Evolutionary conservation across 2,113 vertebrate species (phyloP), one percentile per base, ranked within the genome.

Genomic region (Chaenocephalus aceratus): DNA sequence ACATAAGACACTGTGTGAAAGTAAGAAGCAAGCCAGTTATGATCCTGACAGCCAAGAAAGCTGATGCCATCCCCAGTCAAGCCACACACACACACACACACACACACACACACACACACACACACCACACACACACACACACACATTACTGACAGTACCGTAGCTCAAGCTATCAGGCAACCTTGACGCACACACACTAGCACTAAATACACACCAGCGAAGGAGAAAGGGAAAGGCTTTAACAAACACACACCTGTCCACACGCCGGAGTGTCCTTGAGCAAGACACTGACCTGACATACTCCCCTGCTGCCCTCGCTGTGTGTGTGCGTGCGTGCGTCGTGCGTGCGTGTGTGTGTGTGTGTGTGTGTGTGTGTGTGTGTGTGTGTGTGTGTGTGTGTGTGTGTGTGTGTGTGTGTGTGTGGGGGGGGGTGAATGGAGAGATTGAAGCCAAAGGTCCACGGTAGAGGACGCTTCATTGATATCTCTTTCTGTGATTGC

Each of bases 141-240:
- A 69, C 66, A 66, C 2, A 68, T 46, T 53, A 51, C 60, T 80
- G 76, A 74, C 56, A 67, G 34, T 67, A 61, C 75, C 81, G 64
- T 48, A 78, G 70, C 78, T 79, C 63, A 49, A 54, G 75, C 77
- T 86, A 75, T 87, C 56, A 78, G 30, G 70, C 14, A 66, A 52
- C 72, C 79, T 68, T 80, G 69, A 83, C 72, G 79, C 66, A 77
- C 63, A 65, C 41, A 80, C 61, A 75, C 14, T 23, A 30, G 10
- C 13, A 18, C 30, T 69, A 62, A 80, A 53, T 11, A 70, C 72
- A 83, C 70, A 84, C 8, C 12, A 56, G 64, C 30, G 5, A 14
- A 36, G 14, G 53, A 62, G 26, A 18, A 13, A 7, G 2, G 6
- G 48, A 51, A 10, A 69, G 44, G 49, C 16, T 75, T 78, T 75